A percentile compares a stretch with the other conserved stretches of the same genome.
These are phyloP conservation scores for Drosophila athabasca DNA, from an alignment of 1,140 invertebrate genomes.

Conservation along the genomic window DNA sequence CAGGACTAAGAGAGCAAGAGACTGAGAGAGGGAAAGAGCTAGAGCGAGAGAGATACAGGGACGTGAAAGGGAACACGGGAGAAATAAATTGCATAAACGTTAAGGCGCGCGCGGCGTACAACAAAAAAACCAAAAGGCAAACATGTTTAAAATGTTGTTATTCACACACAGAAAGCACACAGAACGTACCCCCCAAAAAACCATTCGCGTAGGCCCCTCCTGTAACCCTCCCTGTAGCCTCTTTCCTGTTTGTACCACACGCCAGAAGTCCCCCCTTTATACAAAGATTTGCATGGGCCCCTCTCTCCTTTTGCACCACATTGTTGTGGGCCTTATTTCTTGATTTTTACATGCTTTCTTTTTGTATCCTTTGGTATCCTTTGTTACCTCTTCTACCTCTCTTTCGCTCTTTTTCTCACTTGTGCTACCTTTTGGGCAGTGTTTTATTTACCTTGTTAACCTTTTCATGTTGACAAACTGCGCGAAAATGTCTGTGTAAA, in stretches of 20 bases:
- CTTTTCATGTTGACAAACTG: constrained; percentile 75
- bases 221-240: not conserved
- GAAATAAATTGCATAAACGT: constrained; percentile 79
- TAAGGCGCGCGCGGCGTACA: constrained; percentile 18
- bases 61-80: constrained; percentile 45
- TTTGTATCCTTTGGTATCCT: constrained; percentile 22
- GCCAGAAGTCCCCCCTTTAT: not conserved
- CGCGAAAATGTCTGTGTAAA: constrained; percentile 27
- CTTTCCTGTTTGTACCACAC: too few species aligned
- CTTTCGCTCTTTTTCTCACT: constrained; percentile 31
- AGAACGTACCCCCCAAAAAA: constrained; percentile 13
- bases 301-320: constrained; percentile 42
- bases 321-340: constrained; percentile 59
- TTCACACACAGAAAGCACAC: constrained; percentile 58
- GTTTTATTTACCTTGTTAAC: constrained; percentile 79
- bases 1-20: constrained; percentile 19
- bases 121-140: constrained; percentile 66
- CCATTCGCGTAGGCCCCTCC: constrained; percentile 5
- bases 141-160: constrained; percentile 82
- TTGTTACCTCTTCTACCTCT: not conserved
- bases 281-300: constrained; percentile 40
- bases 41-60: constrained; percentile 4
- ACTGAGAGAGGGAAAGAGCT: not conserved
- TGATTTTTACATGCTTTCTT: constrained; percentile 36
- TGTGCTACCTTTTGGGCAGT: constrained; percentile 47